A percentile compares a stretch with the other conserved stretches of the same genome.
Evolutionary conservation across 53 echinoderm and acorn worm genomes (phyloP).

Genomic region (Crossaster papposus): DNA sequence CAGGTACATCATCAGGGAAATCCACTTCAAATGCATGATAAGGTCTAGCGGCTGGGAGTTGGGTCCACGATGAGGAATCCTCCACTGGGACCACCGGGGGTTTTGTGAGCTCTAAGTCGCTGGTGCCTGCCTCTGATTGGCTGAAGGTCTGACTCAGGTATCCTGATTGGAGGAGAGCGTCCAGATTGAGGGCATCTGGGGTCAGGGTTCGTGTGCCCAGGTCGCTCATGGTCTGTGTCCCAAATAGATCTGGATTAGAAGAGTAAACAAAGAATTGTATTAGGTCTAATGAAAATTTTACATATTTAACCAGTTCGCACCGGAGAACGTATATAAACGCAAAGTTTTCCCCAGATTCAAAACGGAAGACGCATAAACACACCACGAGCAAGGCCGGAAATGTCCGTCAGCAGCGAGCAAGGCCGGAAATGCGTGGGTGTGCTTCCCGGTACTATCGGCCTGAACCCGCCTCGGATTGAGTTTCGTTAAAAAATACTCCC

Average conservation of each 20-base stretch:
- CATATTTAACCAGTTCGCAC: too few species aligned
- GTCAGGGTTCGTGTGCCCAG: constrained; percentile 81
- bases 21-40: constrained; percentile 72
- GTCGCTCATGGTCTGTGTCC: constrained; percentile 71
- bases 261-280: neutral
- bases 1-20: constrained; percentile 65
- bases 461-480: too few species aligned
- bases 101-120: constrained; percentile 60
- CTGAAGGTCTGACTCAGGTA: constrained; percentile 93
- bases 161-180: constrained; percentile 89
- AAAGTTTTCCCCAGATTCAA: too few species aligned
- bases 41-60: constrained; percentile 34
- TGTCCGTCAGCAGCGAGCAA: too few species aligned
- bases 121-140: constrained; percentile 85
- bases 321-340: too few species aligned
- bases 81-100: neutral
- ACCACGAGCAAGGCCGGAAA: too few species aligned
- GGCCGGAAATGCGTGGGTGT: too few species aligned
- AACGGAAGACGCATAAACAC: too few species aligned
- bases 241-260: constrained; percentile 40
- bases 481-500: too few species aligned
- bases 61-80: constrained; percentile 46
- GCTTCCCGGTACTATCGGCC: too few species aligned
- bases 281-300: neutral
- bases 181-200: constrained; percentile 93